Evolutionary conservation across 2,113 vertebrate species (phyloP).

Genomic region (Galemys pyrenaicus): DNA sequence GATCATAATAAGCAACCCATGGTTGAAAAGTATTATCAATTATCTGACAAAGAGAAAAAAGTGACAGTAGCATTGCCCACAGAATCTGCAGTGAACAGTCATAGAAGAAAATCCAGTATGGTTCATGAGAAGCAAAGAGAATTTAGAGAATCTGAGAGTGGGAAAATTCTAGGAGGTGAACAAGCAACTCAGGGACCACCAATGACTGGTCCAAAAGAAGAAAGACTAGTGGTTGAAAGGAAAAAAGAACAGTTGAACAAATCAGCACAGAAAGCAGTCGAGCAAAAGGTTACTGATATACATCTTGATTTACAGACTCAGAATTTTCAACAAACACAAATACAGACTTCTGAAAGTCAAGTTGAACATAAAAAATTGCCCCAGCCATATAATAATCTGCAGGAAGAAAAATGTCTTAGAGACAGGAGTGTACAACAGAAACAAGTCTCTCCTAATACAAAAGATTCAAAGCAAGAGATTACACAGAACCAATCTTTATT

Average conservation of each 20-base stretch:
- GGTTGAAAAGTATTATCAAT: constrained; percentile 40
- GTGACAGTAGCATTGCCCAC: constrained; percentile 46
- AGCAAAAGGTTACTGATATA: constrained; percentile 58
- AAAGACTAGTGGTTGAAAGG: constrained; percentile 54
- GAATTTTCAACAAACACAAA: constrained; percentile 69
- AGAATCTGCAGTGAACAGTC: constrained; percentile 34
- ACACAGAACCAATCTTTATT: constrained; percentile 63
- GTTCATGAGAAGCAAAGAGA: constrained; percentile 70
- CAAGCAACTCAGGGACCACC: constrained; percentile 47
- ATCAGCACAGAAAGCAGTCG: constrained; percentile 53
- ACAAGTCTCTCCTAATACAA: constrained; percentile 47
- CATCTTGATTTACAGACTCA: constrained; percentile 49
- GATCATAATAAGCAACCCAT: constrained; percentile 42
- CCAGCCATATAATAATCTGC: constrained; percentile 41
- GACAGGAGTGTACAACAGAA: constrained; percentile 50
- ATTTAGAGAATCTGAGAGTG: constrained; percentile 58
- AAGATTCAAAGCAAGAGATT: constrained; percentile 71
- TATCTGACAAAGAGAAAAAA: constrained; percentile 59
- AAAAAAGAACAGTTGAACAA: constrained; percentile 59
- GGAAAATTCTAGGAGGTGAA: constrained; percentile 31
- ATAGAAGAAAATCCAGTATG: constrained; percentile 26
- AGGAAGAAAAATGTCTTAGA: constrained; percentile 60
- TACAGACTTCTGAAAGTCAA: constrained; percentile 57
- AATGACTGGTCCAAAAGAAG: constrained; percentile 50
- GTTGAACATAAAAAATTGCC: constrained; percentile 63